These are phyloP conservation scores for Baronia brevicornis DNA, from an alignment of 2,888 invertebrate species.

Conservation along the genomic window DNA sequence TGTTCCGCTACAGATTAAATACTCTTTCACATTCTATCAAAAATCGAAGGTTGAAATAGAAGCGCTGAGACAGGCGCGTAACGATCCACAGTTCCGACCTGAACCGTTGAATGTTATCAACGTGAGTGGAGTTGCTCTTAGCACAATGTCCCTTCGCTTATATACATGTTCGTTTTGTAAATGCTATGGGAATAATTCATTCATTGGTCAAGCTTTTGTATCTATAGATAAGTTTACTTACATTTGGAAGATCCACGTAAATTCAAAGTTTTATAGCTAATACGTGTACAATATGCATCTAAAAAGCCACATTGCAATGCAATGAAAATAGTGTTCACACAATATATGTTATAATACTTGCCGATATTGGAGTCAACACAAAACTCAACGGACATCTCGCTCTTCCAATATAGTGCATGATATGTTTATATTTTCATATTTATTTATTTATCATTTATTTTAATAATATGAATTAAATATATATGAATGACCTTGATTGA, in stretches of 20 bases:
- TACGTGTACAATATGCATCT: too few relatives aligned
- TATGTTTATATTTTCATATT: neutral
- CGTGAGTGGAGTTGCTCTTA: slow-evolving; percentile 71
- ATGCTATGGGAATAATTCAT: slow-evolving; percentile 13
- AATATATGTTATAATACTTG: too few relatives aligned
- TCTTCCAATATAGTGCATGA: too few relatives aligned
- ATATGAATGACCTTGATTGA: too few relatives aligned
- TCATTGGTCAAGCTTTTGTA: neutral
- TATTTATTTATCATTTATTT: neutral
- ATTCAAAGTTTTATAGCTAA: too few relatives aligned
- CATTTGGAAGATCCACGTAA: too few relatives aligned
- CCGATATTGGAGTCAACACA: too few relatives aligned
- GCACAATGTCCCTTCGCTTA: slow-evolving; percentile 26
- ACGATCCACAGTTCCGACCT: slow-evolving; percentile 77
- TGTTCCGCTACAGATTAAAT: slow-evolving; percentile 77
- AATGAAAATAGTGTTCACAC: too few relatives aligned
- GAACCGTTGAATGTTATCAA: slow-evolving; percentile 80
- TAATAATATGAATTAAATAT: too few relatives aligned
- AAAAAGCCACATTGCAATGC: too few relatives aligned
- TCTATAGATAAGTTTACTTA: too few relatives aligned
- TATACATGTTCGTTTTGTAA: slow-evolving; percentile 4
- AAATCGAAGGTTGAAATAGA: slow-evolving; percentile 74
- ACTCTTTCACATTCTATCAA: slow-evolving; percentile 80
- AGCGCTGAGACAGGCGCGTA: slow-evolving; percentile 70
- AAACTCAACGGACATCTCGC: too few relatives aligned